Conservation (phyloP, 2,113 vertebrate genomes). For the Cercopithecus mona region DNA sequence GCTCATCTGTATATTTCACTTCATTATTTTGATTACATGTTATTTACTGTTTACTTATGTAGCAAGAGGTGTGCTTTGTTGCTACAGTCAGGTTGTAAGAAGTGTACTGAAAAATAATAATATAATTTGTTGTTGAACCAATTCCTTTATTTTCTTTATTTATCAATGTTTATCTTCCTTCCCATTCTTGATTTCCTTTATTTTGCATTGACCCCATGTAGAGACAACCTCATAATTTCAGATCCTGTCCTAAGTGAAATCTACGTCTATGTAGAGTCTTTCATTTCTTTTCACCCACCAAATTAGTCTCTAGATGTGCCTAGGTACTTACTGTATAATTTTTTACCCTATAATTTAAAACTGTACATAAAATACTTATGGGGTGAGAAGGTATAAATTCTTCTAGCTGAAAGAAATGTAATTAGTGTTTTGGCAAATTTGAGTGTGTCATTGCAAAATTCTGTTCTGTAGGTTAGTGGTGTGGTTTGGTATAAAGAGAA, state of each 20-base stretch:
- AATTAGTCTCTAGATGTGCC: not conserved
- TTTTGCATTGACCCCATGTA: not conserved
- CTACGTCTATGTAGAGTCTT: not conserved
- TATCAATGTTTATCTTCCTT: not conserved
- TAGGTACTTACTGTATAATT: slow-evolving; percentile 5
- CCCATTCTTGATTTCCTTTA: not conserved
- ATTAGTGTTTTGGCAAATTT: not conserved
- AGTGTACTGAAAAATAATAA: not conserved
- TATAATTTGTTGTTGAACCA: not conserved
- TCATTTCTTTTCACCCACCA: not conserved
- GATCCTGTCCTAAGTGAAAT: not conserved
- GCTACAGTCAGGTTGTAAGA: not conserved
- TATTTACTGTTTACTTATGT: not conserved
- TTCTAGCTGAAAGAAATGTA: slow-evolving; percentile 49
- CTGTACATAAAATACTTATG: not conserved
- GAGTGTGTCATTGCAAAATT: not conserved
- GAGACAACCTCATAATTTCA: slow-evolving; percentile 9
- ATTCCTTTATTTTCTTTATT: not conserved
- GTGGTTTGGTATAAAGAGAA: not conserved
- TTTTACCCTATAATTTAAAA: slow-evolving; percentile 42
- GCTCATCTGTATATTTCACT: not conserved
- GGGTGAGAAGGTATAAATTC: slow-evolving; percentile 26
- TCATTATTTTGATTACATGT: not conserved
- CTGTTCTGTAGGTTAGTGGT: not conserved
- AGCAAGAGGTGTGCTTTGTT: not conserved